Conservation (phyloP, 2,113 vertebrate species). For the Boulengeromyrus knoepffleri region DNA sequence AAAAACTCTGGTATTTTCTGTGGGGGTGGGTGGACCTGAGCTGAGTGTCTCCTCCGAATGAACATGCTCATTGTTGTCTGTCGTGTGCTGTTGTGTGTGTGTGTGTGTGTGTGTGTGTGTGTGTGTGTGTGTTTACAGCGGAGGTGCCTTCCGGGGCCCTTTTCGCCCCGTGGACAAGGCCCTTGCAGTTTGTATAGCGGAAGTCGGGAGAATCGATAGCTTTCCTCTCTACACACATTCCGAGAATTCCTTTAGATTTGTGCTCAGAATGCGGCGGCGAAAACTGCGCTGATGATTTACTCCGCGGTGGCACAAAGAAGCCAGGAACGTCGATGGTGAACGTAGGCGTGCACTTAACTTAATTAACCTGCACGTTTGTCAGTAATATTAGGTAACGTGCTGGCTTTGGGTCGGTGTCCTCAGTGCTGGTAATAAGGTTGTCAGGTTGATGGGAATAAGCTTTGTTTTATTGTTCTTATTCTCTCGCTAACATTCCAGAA, state of each 20-base stretch:
- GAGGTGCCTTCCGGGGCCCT: neutral
- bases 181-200: neutral
- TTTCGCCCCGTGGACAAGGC: neutral
- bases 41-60: neutral
- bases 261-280: neutral
- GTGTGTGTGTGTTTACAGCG: neutral
- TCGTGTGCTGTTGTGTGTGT: neutral
- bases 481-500: neutral
- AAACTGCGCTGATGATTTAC: neutral
- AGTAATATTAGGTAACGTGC: neutral
- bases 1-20: neutral
- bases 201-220: neutral
- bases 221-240: neutral
- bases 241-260: neutral
- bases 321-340: neutral
- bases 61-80: neutral
- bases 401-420: neutral
- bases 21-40: neutral
- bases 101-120: no score
- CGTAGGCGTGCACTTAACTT: neutral
- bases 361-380: neutral
- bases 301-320: neutral
- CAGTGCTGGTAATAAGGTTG: neutral
- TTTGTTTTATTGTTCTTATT: neutral
- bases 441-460: neutral